A percentile compares a stretch with the other conserved stretches of the same genome.
Evolutionary conservation across 2,888 invertebrate species (phyloP).

Genomic region (Hypomecis punctinalis): DNA sequence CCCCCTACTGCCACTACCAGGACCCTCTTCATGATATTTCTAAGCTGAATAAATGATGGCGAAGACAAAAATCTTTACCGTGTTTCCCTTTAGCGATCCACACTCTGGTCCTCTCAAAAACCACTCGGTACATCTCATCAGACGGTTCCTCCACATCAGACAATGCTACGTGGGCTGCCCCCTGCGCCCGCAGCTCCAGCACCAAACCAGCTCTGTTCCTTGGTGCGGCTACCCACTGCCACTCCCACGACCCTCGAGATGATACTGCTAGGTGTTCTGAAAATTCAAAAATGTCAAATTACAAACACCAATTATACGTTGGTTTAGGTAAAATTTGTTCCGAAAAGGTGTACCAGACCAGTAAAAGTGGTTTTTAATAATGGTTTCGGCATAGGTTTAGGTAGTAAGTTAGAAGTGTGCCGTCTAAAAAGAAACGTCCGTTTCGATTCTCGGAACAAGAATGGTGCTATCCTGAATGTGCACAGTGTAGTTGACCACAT

Average conservation of each 20-base stretch:
- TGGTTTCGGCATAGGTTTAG: too few relatives aligned
- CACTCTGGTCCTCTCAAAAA: slow-evolving; percentile 85
- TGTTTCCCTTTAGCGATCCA: slow-evolving; percentile 88
- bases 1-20: too few relatives aligned
- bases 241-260: slow-evolving; percentile 86
- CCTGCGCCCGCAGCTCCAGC: slow-evolving; percentile 83
- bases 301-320: too few relatives aligned
- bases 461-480: too few relatives aligned
- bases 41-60: too few relatives aligned
- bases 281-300: slow-evolving; percentile 43
- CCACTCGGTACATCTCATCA: slow-evolving; percentile 87
- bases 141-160: slow-evolving; percentile 83
- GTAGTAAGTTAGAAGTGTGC: too few relatives aligned
- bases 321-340: too few relatives aligned
- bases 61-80: slow-evolving; percentile 66
- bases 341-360: too few relatives aligned
- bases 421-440: not conserved
- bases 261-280: slow-evolving; percentile 87
- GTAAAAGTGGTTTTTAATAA: too few relatives aligned
- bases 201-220: slow-evolving; percentile 87
- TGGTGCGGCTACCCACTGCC: slow-evolving; percentile 87
- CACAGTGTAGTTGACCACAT: too few relatives aligned
- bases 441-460: too few relatives aligned
- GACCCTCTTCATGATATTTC: too few relatives aligned
- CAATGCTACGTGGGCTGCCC: slow-evolving; percentile 85